Evolutionary conservation across 2,888 invertebrate species (phyloP).

Genomic region (Eugnorisma glareosa): DNA sequence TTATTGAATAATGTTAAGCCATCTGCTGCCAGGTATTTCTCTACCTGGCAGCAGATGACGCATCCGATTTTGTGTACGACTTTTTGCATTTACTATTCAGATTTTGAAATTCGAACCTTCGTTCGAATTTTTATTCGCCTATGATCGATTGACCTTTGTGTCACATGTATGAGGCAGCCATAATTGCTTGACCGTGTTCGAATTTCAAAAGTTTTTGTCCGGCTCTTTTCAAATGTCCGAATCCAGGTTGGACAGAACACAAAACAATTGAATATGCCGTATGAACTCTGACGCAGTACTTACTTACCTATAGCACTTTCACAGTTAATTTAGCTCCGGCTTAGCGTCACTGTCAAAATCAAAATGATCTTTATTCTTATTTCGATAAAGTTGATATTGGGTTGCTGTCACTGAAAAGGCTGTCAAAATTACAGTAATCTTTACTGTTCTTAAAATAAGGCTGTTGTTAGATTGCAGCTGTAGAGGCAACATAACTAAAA

Average conservation of each 20-base stretch:
- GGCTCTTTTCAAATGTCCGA: neutral
- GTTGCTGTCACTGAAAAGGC: neutral
- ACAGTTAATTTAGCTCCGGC: neutral
- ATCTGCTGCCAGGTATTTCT: slow-evolving; percentile 40
- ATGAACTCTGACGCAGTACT: slow-evolving; percentile 8
- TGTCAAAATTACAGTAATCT: neutral
- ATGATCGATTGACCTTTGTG: slow-evolving; percentile 5
- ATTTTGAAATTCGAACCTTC: slow-evolving; percentile 5
- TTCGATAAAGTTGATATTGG: neutral
- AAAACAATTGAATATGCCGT: neutral
- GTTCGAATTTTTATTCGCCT: neutral
- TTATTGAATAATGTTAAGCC: slow-evolving; percentile 37
- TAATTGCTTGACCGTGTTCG: slow-evolving; percentile 16
- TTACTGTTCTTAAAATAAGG: neutral
- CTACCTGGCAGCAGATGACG: too few species aligned
- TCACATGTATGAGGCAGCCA: neutral
- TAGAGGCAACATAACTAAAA: neutral
- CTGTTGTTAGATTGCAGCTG: neutral
- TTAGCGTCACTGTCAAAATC: neutral
- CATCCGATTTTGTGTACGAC: neutral
- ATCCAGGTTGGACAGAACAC: neutral
- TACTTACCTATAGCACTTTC: neutral
- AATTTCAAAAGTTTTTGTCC: slow-evolving; percentile 31
- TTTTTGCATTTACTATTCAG: slow-evolving; percentile 14
- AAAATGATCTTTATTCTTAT: neutral